phyloP scores from a whole-genome alignment of 2,113 vertebrate genomes.

The Indicator maculatus region DNA sequence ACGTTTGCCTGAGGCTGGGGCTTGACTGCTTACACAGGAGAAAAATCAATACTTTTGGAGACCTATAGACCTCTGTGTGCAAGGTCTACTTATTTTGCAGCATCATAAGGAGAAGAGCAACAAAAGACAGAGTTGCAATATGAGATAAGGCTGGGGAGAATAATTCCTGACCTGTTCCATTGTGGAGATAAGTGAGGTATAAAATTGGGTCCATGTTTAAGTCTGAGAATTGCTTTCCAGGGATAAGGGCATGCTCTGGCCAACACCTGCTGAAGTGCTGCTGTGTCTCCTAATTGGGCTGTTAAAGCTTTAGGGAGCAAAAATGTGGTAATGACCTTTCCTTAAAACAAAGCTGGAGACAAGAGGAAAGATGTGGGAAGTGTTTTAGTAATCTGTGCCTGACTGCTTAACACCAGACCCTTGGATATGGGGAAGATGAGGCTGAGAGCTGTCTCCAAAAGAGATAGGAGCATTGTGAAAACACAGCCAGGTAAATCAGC shows the following conservation, averaged over 20 bases:
- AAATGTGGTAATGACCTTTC: background rate
- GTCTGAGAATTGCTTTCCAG: constrained; percentile 19
- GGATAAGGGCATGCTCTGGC: background rate
- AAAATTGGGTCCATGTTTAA: background rate
- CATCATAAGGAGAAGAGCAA: background rate
- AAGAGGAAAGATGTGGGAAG: constrained; percentile 23
- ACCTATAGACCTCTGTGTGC: background rate
- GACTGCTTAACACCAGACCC: constrained; percentile 9
- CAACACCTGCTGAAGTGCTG: constrained; percentile 3
- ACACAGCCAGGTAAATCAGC: constrained; percentile 45
- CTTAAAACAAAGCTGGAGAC: constrained; percentile 22
- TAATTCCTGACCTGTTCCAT: background rate
- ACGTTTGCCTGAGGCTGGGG: background rate
- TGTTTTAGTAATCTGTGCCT: background rate
- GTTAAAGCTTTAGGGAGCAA: background rate
- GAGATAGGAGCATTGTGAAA: constrained; percentile 52
- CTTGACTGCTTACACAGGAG: background rate
- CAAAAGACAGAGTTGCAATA: constrained; percentile 14
- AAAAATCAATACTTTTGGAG: background rate
- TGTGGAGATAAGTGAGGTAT: background rate
- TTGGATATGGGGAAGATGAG: constrained; percentile 18
- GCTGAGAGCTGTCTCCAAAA: constrained; percentile 44
- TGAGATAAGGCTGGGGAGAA: background rate
- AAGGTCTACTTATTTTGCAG: background rate
- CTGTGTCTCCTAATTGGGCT: constrained; percentile 36